Conservation (phyloP, 2,888 invertebrate species). For the Cryptocephalus primarius region DNA sequence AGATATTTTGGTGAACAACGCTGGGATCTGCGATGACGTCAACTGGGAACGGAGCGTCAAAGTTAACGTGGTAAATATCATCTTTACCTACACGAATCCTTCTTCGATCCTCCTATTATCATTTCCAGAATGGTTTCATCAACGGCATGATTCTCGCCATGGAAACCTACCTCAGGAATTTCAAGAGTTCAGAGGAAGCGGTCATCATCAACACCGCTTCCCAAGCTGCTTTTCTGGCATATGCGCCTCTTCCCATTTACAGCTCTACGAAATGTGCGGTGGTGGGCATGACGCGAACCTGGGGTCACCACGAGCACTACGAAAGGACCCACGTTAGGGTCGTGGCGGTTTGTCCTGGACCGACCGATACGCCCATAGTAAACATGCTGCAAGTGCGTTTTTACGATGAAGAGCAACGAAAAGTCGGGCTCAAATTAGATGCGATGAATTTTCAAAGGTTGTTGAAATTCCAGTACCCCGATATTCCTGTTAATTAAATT, state of each 20-base stretch:
- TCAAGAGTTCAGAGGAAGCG: conserved; percentile 7
- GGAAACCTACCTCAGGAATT: conserved; percentile 8
- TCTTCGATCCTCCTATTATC: too few species aligned
- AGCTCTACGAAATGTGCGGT: conserved; percentile 8
- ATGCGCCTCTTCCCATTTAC: conserved; percentile 6
- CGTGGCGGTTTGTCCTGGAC: conserved; percentile 41
- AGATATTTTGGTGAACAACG: too few species aligned
- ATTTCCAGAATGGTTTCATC: background rate
- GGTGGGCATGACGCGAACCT: conserved; percentile 7
- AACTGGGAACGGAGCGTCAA: too few species aligned
- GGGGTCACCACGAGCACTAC: conserved; percentile 16
- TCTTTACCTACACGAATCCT: too few species aligned
- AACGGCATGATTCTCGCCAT: conserved; percentile 6
- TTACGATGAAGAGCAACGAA: too few species aligned
- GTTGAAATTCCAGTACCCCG: too few species aligned
- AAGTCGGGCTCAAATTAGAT: too few species aligned
- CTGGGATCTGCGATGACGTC: too few species aligned
- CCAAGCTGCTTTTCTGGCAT: conserved; percentile 4
- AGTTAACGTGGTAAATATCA: too few species aligned
- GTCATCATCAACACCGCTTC: conserved; percentile 9
- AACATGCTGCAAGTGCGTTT: too few species aligned
- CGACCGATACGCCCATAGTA: conserved; percentile 26
- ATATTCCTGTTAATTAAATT: too few species aligned
- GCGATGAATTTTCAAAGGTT: too few species aligned
- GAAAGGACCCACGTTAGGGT: conserved; percentile 29